These are phyloP conservation scores for Sphenopsis melanotis DNA, from an alignment of 2,797 vertebrate species.

Conservation along the genomic window DNA sequence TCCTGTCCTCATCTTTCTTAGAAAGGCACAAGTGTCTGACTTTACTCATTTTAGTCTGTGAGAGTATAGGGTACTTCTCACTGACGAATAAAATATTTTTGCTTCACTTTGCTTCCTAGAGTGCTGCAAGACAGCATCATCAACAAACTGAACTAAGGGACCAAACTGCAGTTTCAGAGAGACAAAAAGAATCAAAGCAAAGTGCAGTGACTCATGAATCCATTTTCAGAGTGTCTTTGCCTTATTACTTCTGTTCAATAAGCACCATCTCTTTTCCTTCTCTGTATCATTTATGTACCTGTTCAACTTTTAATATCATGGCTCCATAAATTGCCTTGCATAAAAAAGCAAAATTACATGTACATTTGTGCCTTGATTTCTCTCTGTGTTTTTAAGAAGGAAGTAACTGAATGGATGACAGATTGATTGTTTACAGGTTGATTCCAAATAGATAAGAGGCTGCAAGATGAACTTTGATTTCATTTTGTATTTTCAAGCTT, in stretches of 20 bases:
- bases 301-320: not conserved
- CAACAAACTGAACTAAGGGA: not conserved
- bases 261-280: not conserved
- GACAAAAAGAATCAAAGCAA: not conserved
- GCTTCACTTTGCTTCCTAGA: not conserved
- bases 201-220: not conserved
- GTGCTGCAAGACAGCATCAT: not conserved
- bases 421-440: not conserved
- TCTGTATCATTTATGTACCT: not conserved
- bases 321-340: not conserved
- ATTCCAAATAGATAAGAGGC: not conserved
- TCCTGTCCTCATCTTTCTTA: not conserved
- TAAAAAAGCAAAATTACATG: not conserved
- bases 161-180: not conserved
- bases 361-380: not conserved
- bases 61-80: not conserved
- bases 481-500: constrained; percentile 11
- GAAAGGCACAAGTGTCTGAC: not conserved
- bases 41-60: not conserved
- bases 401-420: not conserved
- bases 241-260: not conserved
- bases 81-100: not conserved
- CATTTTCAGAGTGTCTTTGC: not conserved
- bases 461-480: constrained; percentile 24
- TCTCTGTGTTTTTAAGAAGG: not conserved